Evolutionary conservation across 2,797 vertebrate genomes (phyloP).

Genomic region (Urophycis tenuis): DNA sequence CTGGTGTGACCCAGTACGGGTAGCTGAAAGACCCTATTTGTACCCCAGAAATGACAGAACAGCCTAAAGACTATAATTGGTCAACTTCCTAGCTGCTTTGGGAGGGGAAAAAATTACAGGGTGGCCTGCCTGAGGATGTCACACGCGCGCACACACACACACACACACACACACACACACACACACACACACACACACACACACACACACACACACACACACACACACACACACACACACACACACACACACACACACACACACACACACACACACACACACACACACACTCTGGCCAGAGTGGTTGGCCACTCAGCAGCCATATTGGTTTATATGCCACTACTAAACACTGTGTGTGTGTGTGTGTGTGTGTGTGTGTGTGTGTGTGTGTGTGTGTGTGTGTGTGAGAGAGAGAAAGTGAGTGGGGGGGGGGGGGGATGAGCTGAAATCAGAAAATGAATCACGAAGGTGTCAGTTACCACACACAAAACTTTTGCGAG

Average conservation of each 20-base stretch:
- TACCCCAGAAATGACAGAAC: slow-evolving; percentile 54
- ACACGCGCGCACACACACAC: slow-evolving; percentile 34
- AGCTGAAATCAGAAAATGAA: too few relatives aligned
- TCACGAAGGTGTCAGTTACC: not conserved
- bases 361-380: too few relatives aligned
- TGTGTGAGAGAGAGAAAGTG: too few relatives aligned
- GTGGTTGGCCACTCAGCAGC: not conserved
- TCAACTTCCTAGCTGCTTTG: slow-evolving; percentile 57
- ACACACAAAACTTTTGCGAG: not conserved
- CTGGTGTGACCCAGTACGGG: slow-evolving; percentile 34
- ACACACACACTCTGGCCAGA: not conserved
- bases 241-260: too few relatives aligned
- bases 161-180: slow-evolving; percentile 10
- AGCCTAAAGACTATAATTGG: slow-evolving; percentile 61
- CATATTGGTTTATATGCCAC: slow-evolving; percentile 33
- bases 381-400: too few relatives aligned
- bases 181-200: slow-evolving; percentile 7
- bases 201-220: too few relatives aligned
- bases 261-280: too few relatives aligned
- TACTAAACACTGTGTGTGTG: slow-evolving; percentile 8
- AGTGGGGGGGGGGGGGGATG: too few relatives aligned
- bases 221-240: too few relatives aligned
- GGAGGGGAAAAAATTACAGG: slow-evolving; percentile 70
- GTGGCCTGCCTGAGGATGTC: slow-evolving; percentile 52
- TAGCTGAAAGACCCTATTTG: slow-evolving; percentile 41